Conservation (phyloP, 64 coral and sea anemone species). For the Stylophora pistillata region DNA sequence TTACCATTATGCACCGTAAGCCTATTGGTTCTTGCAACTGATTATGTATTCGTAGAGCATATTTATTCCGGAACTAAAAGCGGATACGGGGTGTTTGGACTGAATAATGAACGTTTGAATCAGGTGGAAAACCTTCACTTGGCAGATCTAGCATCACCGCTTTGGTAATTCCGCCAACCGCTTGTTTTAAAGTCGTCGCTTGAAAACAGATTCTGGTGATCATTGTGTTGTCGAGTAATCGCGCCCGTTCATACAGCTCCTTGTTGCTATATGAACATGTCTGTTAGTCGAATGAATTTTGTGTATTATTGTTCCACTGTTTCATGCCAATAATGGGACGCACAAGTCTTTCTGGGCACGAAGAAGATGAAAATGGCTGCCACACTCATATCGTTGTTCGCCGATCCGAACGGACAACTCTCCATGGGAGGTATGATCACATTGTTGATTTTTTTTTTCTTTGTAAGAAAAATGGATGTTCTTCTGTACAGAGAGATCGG, state of each 20-base stretch:
- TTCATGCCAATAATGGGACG: conserved; percentile 33
- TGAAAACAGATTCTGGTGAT: conserved; percentile 29
- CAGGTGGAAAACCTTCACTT: conserved; percentile 31
- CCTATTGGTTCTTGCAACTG: conserved; percentile 40
- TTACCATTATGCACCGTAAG: conserved; percentile 45
- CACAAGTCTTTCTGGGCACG: not conserved
- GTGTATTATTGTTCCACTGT: conserved; percentile 7
- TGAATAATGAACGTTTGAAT: conserved; percentile 51
- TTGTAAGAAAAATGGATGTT: conserved; percentile 19
- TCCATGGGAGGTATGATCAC: conserved; percentile 14
- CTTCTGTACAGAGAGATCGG: conserved; percentile 5
- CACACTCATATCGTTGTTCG: conserved; percentile 6
- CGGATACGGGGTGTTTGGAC: conserved; percentile 62
- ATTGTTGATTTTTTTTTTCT: conserved; percentile 25
- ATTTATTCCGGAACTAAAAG: conserved; percentile 85
- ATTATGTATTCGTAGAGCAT: conserved; percentile 69
- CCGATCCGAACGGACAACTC: conserved; percentile 18
- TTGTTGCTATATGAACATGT: conserved; percentile 56
- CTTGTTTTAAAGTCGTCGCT: conserved; percentile 11
- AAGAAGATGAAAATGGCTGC: conserved; percentile 42
- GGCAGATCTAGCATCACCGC: conserved; percentile 33
- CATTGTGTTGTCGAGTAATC: not conserved
- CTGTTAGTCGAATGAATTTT: conserved; percentile 39
- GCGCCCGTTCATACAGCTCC: not conserved
- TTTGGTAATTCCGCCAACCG: not conserved